Evolutionary conservation across 2,797 vertebrate species (phyloP).

Genomic region (Eulemur albifrons): DNA sequence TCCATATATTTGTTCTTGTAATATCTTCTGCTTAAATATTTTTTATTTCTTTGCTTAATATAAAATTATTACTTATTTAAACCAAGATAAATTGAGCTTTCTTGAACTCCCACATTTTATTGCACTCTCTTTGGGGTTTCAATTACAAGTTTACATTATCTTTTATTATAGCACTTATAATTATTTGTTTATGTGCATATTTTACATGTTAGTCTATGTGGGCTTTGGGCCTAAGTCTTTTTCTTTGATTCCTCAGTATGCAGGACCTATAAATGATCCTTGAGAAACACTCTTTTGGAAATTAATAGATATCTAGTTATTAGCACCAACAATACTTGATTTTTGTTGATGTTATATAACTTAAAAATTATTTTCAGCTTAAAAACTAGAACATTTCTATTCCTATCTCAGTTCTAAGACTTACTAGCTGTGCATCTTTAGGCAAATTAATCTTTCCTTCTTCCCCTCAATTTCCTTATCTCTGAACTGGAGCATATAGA

Average conservation of each 20-base stretch:
- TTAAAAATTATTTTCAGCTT: background rate
- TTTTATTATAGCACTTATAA: background rate
- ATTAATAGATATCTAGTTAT: background rate
- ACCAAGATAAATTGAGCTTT: background rate
- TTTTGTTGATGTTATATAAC: background rate
- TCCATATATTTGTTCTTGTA: background rate
- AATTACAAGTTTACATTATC: background rate
- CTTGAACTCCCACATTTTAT: background rate
- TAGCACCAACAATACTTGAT: background rate
- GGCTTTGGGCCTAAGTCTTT: background rate
- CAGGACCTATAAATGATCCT: background rate
- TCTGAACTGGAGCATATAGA: background rate
- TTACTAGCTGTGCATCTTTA: background rate
- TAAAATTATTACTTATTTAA: background rate
- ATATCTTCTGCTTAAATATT: background rate
- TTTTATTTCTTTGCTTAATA: background rate
- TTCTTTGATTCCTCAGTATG: background rate
- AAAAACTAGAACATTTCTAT: background rate
- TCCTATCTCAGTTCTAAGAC: background rate
- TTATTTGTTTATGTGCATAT: background rate
- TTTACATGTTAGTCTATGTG: background rate
- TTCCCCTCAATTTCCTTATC: background rate
- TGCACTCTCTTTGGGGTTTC: background rate
- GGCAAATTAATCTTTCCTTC: background rate
- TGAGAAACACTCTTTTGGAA: background rate